Conservation (phyloP, 2,113 vertebrate species). For the Rhabdornis inornatus region DNA sequence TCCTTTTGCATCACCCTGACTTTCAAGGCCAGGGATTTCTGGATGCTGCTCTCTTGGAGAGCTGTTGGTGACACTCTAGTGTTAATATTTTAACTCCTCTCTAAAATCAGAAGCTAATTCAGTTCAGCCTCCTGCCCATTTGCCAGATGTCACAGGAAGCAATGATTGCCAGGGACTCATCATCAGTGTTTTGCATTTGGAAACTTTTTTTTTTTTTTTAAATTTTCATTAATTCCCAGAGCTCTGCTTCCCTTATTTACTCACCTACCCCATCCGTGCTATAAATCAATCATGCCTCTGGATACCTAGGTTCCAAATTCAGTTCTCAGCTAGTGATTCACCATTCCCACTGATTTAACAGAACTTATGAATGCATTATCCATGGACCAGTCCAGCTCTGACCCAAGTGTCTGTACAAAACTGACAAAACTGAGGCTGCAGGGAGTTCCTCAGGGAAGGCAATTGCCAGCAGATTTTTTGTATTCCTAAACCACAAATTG, state of each 20-base stretch:
- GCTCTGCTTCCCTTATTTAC: neutral
- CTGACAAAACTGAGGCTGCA: neutral
- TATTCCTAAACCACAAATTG: neutral
- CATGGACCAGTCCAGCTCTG: neutral
- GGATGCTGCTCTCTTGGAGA: neutral
- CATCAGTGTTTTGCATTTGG: neutral
- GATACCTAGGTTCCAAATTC: neutral
- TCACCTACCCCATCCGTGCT: neutral
- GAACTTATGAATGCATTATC: neutral
- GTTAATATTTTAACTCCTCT: neutral
- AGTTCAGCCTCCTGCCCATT: neutral
- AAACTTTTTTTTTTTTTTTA: neutral
- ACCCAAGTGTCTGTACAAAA: neutral
- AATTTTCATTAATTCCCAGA: neutral
- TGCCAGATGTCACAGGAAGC: slow-evolving; percentile 30
- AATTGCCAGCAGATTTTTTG: neutral
- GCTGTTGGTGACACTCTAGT: neutral
- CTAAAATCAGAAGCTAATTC: slow-evolving; percentile 13
- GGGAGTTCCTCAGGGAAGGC: neutral
- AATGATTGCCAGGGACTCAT: neutral
- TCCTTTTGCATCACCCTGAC: neutral
- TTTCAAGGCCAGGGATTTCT: neutral
- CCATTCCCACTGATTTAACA: neutral
- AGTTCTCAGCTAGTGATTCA: neutral
- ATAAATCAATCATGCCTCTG: neutral